Base-by-base conservation (phyloP, 2,797 vertebrate species). In the Crocidura indochinensis region DNA sequence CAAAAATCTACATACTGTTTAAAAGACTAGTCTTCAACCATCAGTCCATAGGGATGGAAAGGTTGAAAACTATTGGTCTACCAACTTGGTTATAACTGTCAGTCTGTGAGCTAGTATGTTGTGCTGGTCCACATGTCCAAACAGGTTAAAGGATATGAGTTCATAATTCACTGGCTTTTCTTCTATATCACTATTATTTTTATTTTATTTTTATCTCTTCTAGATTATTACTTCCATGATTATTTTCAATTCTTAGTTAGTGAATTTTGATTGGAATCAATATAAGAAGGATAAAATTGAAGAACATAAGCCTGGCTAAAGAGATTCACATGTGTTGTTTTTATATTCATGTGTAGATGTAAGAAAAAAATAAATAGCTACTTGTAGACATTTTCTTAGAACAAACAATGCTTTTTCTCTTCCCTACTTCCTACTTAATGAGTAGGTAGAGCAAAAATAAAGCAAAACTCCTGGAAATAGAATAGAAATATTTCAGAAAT, bases 191-290 rank as follows among this genome's bases (percentile, higher is more conserved):
- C 5, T 38, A 38, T 38, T 38, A 38, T 38, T 38, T 38, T 38
- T 38, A 38, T 38, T 38, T 38, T 38, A 38, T 38, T 38, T 38
- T 38, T 38, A 38, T 38, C 5, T 38, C 38, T 38, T 38, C 38
- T 38, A 38, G 38, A 38, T 38, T 72, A 69, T 77, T 15, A 80
- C 12, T 27, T 79, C 53, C 62, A 49, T 69, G 74, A 22, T 31
- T 92, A 27, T 72, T 92, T 92, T 90, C 71, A 62, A 65, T 10
- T 65, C 60, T 84, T 87, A 87, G 49, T 84, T 87, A 87, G 49
- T 90, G 29, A 90, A 73, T 56, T 27, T 88, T 69, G 44, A 31
- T 19, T 72, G 65, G 56, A 94, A 87, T 92, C 49, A 38, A 75
- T 64, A 46, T 20, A 46, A 76, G 78, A 24, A 72, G 83, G 87